Evolutionary conservation across 2,113 vertebrate species (phyloP).

Genomic region (Taurulus bubalis): DNA sequence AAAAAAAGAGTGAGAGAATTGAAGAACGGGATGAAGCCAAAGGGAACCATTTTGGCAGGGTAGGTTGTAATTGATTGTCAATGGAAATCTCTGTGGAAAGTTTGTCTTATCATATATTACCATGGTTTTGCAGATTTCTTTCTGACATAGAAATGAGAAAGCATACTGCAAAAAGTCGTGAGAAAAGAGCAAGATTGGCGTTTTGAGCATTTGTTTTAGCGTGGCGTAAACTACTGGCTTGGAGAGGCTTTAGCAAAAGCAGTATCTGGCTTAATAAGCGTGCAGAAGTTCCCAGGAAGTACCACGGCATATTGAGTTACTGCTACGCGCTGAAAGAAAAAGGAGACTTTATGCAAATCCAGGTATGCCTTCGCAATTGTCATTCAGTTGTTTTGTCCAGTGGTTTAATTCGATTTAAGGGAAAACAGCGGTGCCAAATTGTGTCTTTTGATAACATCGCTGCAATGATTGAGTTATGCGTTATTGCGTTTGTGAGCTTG

Average conservation of each 20-base stretch:
- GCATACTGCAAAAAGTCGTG: not conserved
- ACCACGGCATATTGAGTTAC: slow-evolving; percentile 70
- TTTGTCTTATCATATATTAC: slow-evolving; percentile 5
- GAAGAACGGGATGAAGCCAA: slow-evolving; percentile 56
- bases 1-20: slow-evolving; percentile 31
- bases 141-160: not conserved
- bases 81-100: slow-evolving; percentile 23
- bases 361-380: slow-evolving; percentile 55
- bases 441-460: slow-evolving; percentile 70
- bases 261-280: slow-evolving; percentile 54
- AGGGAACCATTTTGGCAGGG: slow-evolving; percentile 62
- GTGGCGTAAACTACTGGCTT: slow-evolving; percentile 53
- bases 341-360: slow-evolving; percentile 67
- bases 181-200: slow-evolving; percentile 25
- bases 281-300: slow-evolving; percentile 68
- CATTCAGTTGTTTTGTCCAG: slow-evolving; percentile 63
- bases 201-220: slow-evolving; percentile 39
- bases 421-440: slow-evolving; percentile 68
- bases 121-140: slow-evolving; percentile 1
- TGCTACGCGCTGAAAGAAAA: slow-evolving; percentile 5
- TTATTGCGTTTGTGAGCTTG: slow-evolving; percentile 72
- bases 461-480: slow-evolving; percentile 66
- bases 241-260: slow-evolving; percentile 55
- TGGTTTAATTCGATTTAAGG: slow-evolving; percentile 66
- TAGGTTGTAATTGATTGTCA: slow-evolving; percentile 46